phyloP scores from a whole-genome alignment of 2,113 vertebrate genomes.

The Loxodonta africana region DNA sequence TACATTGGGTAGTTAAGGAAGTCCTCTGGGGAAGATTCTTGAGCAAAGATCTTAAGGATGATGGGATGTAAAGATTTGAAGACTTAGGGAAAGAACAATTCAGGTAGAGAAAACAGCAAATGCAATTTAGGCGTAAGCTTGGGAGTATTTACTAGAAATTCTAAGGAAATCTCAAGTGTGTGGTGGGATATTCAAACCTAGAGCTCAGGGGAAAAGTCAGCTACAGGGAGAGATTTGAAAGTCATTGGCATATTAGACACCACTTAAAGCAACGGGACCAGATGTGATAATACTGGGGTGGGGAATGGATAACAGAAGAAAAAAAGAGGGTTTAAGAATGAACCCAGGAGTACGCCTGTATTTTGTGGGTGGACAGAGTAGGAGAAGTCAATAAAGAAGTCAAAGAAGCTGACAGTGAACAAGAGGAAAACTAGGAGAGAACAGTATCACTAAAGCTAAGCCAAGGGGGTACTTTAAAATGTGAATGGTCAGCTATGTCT shows the following conservation, averaged over 20 bases:
- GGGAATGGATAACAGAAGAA: neutral
- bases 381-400: neutral
- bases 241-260: neutral
- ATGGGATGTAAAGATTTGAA: neutral
- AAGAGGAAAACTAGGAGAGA: neutral
- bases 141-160: neutral
- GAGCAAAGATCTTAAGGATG: neutral
- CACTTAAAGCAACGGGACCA: neutral
- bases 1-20: neutral
- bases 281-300: neutral
- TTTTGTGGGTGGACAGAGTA: neutral
- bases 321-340: neutral
- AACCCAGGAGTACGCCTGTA: neutral
- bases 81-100: neutral
- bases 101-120: neutral
- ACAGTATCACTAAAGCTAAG: neutral
- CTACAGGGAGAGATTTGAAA: neutral
- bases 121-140: neutral
- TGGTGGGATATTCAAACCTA: neutral
- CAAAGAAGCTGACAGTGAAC: neutral
- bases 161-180: neutral
- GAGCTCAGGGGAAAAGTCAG: neutral
- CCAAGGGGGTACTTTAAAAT: neutral
- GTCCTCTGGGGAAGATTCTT: neutral
- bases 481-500: neutral